Base-by-base conservation (phyloP, 2,113 vertebrate genomes). In the Paramormyrops kingsleyae region DNA sequence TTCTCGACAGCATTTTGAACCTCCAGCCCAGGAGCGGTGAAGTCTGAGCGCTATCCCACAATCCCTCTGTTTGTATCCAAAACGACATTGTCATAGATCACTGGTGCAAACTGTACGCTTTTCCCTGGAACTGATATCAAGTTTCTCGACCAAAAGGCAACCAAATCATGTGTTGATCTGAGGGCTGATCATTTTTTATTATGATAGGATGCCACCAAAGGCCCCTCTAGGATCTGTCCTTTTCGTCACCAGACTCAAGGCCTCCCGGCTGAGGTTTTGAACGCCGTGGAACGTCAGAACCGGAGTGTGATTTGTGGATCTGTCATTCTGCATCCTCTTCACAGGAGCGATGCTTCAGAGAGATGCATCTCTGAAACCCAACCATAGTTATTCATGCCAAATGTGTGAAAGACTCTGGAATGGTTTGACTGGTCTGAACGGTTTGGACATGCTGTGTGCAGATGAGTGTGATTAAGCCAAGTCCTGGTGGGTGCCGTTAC, bases 331-430 rank as follows among this genome's bases (percentile, higher is more conserved):
- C 66, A 19, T 27, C 8, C 27, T 88, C 21, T 59, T 88, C 49
- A 88, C 17, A 5, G 56, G 52, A 44, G 52, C 13, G 35, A 39
- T 46, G 50, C 50, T 87, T 62, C 13, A 52, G 17, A 62, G 66
- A 50, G 70, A 52, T 80, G 44, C 42, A 52, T 17, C 9, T 50
- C 39, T 80, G 50, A 13, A 39, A 35, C 74, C 8, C 50, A 52
- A 46, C 66, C 87, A 21, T 49, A 19, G 15, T 70, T 88, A 70
- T 89, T 83, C 44, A 39, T 89, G 50, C 88, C 88, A 89, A 50
- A 83, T 83, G 47, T 56, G 24, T 24, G 46, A 46, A 47, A 15
- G 44, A 47, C 50, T 80, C 31, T 21, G 47, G 27, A 89, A 53
- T 89, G 46, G 59, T 88, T 62, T 62, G 56, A 42, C 56, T 62